Conservation (phyloP, 2,113 vertebrate species). For the Laterallus jamaicensis region DNA sequence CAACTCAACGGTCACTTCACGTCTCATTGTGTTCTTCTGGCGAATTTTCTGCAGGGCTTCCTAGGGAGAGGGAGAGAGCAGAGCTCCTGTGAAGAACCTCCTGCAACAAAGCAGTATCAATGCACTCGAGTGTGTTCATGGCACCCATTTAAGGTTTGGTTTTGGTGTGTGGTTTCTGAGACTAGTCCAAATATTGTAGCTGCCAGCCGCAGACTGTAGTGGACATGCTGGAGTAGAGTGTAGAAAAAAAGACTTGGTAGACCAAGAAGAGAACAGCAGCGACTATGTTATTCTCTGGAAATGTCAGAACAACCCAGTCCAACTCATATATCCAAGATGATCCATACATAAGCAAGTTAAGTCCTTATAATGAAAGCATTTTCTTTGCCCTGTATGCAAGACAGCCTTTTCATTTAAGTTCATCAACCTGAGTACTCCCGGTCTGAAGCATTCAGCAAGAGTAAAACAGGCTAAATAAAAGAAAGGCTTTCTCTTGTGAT, state of each 20-base stretch:
- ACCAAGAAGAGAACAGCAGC: not conserved
- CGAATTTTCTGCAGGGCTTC: slow-evolving; percentile 98
- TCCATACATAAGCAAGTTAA: not conserved
- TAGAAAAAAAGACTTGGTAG: not conserved
- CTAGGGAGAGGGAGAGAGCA: slow-evolving; percentile 69
- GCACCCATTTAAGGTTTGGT: not conserved
- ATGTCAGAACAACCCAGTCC: not conserved
- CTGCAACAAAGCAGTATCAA: not conserved
- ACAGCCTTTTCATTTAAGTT: not conserved
- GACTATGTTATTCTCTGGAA: not conserved
- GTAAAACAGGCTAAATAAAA: not conserved
- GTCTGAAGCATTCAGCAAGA: not conserved
- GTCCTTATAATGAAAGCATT: not conserved
- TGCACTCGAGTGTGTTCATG: rapidly evolving
- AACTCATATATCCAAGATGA: not conserved
- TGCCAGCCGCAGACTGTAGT: not conserved
- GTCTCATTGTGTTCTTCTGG: slow-evolving; percentile 98
- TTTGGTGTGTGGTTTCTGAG: not conserved
- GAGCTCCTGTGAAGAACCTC: not conserved
- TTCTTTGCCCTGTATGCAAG: not conserved
- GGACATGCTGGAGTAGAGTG: rapidly evolving
- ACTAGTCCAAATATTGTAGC: not conserved
- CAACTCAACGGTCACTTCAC: slow-evolving; percentile 97
- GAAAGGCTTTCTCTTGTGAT: not conserved
- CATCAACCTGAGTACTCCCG: not conserved